Conservation (phyloP, 2,113 vertebrate genomes). For the Gasterosteus aculeatus region DNA sequence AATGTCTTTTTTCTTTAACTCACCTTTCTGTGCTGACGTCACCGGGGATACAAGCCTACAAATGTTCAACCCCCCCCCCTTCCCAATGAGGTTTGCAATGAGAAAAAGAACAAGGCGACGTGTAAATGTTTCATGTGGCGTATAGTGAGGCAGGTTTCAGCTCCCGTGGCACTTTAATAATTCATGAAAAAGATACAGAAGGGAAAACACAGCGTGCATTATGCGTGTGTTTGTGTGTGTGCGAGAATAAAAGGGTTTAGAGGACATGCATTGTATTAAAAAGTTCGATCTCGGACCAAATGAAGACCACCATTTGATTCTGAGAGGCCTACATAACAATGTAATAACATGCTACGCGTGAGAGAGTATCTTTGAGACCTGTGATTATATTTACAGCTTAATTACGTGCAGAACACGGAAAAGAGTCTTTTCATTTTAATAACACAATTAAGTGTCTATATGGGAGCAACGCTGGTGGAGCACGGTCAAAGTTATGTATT, state of each 20-base stretch:
- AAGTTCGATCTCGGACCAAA: background rate
- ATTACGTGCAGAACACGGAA: background rate
- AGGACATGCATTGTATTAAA: background rate
- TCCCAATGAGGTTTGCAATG: background rate
- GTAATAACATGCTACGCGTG: background rate
- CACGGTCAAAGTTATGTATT: background rate
- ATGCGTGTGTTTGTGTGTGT: slow-evolving; percentile 2
- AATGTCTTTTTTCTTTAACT: background rate
- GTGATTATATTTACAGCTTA: background rate
- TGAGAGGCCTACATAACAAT: background rate
- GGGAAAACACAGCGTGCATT: background rate
- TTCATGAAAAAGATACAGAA: slow-evolving; percentile 34
- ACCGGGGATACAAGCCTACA: background rate
- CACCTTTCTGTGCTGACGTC: background rate
- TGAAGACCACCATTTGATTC: background rate
- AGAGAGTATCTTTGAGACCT: background rate
- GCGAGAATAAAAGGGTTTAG: background rate
- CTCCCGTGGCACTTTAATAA: slow-evolving; percentile 65
- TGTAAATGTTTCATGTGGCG: slow-evolving; percentile 68
- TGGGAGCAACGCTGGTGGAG: background rate
- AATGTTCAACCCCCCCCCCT: background rate
- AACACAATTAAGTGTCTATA: no score
- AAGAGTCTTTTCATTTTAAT: no score
- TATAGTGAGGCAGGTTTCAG: slow-evolving; percentile 58
- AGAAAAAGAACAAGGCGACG: slow-evolving; percentile 12